These are phyloP conservation scores for Trogon surrucura DNA, from an alignment of 2,113 vertebrate genomes.

Conservation along the genomic window DNA sequence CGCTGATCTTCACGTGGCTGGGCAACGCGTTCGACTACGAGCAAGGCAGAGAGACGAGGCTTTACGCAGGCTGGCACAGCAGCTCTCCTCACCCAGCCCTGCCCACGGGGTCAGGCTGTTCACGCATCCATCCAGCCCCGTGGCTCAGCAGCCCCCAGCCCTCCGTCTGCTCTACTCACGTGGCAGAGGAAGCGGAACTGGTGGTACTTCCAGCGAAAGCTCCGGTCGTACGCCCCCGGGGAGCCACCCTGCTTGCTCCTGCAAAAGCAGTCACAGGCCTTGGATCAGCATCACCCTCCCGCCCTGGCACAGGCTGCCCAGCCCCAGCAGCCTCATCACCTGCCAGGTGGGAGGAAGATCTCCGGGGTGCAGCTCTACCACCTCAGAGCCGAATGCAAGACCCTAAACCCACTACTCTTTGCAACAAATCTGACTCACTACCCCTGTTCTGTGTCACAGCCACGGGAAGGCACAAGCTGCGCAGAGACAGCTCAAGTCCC, in stretches of 20 bases:
- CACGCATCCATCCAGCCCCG: not conserved
- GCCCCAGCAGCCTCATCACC: fast-evolving
- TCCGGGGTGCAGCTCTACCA: not conserved
- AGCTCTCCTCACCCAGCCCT: not conserved
- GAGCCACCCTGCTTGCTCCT: conserved; percentile 89
- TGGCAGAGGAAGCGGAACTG: conserved; percentile 99
- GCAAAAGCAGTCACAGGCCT: not conserved
- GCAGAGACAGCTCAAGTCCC: not conserved
- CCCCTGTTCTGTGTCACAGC: fast-evolving
- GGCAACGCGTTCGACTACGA: conserved; percentile 91
- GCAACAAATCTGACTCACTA: not conserved
- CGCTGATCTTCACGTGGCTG: conserved; percentile 97
- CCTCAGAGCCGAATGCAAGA: fast-evolving
- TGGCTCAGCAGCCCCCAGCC: fast-evolving
- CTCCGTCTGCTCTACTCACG: conserved; percentile 75
- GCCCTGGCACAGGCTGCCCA: fast-evolving
- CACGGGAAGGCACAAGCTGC: fast-evolving
- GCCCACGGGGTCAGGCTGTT: not conserved
- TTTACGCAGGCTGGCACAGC: not conserved
- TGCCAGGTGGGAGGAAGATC: fast-evolving
- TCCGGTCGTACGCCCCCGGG: conserved; percentile 93
- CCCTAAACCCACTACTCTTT: not conserved
- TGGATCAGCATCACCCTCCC: not conserved
- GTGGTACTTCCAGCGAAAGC: conserved; percentile 99
- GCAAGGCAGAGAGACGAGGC: not conserved